Evolutionary conservation across 2,797 vertebrate species (phyloP).

Genomic region (Malurus leucopterus): DNA sequence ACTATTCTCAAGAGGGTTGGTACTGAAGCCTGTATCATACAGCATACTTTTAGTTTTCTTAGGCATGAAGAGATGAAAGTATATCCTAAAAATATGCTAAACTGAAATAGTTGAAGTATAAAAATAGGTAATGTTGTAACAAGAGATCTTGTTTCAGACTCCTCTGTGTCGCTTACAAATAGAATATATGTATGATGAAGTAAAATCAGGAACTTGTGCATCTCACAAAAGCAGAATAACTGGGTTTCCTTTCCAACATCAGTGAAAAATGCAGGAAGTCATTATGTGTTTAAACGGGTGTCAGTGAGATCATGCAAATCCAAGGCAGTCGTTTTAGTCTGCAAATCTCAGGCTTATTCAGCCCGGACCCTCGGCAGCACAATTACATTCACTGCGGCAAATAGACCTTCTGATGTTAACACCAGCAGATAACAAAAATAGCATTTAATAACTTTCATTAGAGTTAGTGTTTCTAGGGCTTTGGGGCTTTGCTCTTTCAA

Average conservation of each 20-base stretch:
- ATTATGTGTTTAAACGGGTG: conserved; percentile 9
- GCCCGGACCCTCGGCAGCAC: neutral
- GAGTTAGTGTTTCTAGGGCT: conserved; percentile 56
- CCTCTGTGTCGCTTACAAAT: neutral
- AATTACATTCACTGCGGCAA: conserved; percentile 21
- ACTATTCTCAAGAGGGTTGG: neutral
- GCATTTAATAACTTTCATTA: conserved; percentile 67
- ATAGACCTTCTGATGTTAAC: conserved; percentile 41
- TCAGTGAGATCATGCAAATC: neutral
- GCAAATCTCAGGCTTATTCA: conserved; percentile 21
- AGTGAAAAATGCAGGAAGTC: neutral
- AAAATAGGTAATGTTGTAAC: neutral
- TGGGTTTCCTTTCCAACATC: neutral
- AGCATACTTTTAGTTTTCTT: neutral
- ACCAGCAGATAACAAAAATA: conserved; percentile 44
- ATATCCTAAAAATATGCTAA: conserved; percentile 21
- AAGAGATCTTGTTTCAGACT: neutral
- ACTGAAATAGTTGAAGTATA: conserved; percentile 21
- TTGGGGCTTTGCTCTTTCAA: conserved; percentile 49
- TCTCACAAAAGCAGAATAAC: neutral
- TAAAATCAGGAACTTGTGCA: neutral
- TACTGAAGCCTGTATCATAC: neutral
- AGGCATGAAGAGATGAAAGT: neutral
- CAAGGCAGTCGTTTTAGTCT: neutral
- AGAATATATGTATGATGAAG: neutral